Base-by-base conservation (phyloP, 92 coral and sea anemone genomes). In the Phenganax subtilis region DNA sequence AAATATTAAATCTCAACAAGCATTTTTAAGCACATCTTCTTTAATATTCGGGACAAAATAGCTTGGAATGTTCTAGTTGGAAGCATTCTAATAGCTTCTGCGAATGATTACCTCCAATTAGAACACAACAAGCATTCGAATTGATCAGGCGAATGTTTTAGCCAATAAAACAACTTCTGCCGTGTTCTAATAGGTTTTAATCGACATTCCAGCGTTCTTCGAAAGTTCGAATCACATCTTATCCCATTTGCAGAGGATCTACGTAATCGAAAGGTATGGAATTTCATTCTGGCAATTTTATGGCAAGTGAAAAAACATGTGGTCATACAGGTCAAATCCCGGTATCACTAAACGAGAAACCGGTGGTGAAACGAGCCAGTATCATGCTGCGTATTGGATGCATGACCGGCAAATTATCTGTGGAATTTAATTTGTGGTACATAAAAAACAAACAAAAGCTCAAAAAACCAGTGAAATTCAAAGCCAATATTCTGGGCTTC, bases 381-480 rank as follows among this genome's bases (percentile, higher is more conserved):
- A 28, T 68, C 73, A 6, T 68, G 73, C 73, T 68, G 73, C 15
- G 54, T 37, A 27, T 7, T 27, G 73, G 16, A 10, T 30, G 67
- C 8, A 68, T 68, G 73, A 68, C 73, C 73, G 73, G 73, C 73
- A n/a, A 12, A 68, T 14, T 68, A 68, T 68, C 16, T 17, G 54
- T 9, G 73, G 73, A 30, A 68, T 68, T 29, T 68, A 29, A 30
- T 37, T 37, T 37, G 47, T 37, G 47, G 16, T 68, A n/a, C 12
- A 20, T 44, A 64, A 64, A 68, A 68, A 68, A 68, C 73, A 68
- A 30, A n/a, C 3, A 29, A 10, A 37, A 37, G 47, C 47, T 37
- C 47, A 5, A 37, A 37, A 37, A 37, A 5, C 47, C 47, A 37
- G 47, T 37, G 47, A 37, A 37, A 37, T 37, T 2, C 2, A 37